phyloP scores from a whole-genome alignment of 2,888 invertebrate genomes.

The Lepetodrilus schrolli region DNA sequence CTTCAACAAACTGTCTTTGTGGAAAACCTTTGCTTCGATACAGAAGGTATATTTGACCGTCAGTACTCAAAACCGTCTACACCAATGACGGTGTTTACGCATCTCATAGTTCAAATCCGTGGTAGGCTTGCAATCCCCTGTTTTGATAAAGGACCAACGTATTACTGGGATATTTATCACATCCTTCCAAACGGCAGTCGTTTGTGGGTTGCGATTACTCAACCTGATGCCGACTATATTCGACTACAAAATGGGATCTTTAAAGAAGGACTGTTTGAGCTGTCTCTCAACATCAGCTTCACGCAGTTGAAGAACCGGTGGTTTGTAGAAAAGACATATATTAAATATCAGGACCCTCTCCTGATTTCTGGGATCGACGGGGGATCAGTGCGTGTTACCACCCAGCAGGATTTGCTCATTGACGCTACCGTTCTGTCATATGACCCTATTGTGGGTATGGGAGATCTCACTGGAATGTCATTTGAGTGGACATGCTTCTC shows the following conservation, averaged over 20 bases:
- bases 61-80: slow-evolving; percentile 7
- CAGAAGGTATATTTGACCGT: slow-evolving; percentile 25
- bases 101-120: neutral
- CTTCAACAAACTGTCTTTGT: neutral
- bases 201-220: neutral
- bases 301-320: neutral
- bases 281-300: slow-evolving; percentile 26
- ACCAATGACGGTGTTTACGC: slow-evolving; percentile 19
- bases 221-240: slow-evolving; percentile 8
- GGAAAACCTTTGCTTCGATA: slow-evolving; percentile 7
- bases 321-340: slow-evolving; percentile 18
- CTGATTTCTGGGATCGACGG: slow-evolving; percentile 21
- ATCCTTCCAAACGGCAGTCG: neutral
- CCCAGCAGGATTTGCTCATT: neutral
- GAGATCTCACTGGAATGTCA: slow-evolving; percentile 1
- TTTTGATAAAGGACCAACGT: neutral
- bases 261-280: neutral
- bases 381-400: neutral
- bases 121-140: slow-evolving; percentile 13
- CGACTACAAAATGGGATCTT: neutral
- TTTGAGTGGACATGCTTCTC: slow-evolving; percentile 25
- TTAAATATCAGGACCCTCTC: slow-evolving; percentile 13
- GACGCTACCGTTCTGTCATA: slow-evolving; percentile 28
- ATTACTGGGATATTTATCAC: neutral
- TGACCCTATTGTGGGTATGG: slow-evolving; percentile 27